phyloP scores from a whole-genome alignment of 2,113 vertebrate genomes.

The Hippocampus abdominalis region DNA sequence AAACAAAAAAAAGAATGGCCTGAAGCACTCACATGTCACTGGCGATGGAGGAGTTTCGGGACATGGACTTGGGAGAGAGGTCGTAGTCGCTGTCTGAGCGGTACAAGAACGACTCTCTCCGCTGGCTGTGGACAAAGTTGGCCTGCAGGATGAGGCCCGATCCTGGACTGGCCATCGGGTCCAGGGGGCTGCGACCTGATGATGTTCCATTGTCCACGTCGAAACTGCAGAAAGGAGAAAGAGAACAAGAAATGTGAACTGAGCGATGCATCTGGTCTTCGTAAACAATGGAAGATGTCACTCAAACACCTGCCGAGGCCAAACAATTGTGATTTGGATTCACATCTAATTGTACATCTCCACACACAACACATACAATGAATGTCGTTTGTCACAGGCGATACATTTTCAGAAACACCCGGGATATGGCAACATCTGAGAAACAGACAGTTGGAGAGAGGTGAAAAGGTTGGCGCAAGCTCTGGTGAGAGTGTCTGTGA shows the following conservation, averaged over 20 bases:
- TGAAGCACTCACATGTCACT: constrained; percentile 89
- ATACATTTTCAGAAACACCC: too few species aligned
- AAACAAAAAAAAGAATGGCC: background rate
- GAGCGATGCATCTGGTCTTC: background rate
- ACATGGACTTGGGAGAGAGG: constrained; percentile 98
- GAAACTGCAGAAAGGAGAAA: constrained; percentile 75
- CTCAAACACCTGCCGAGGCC: background rate
- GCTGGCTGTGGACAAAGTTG: constrained; percentile 97
- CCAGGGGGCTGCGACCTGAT: constrained; percentile 95
- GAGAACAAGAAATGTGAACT: background rate
- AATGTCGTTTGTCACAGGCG: too few species aligned
- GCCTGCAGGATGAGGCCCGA: constrained; percentile 97
- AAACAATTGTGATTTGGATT: background rate
- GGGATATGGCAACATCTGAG: too few species aligned
- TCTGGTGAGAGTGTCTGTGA: too few species aligned
- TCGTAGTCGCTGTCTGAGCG: constrained; percentile 98
- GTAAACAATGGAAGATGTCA: background rate
- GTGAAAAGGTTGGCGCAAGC: too few species aligned
- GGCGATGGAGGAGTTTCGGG: constrained; percentile 98
- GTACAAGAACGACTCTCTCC: constrained; percentile 96
- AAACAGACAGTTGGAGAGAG: too few species aligned
- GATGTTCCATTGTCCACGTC: constrained; percentile 99
- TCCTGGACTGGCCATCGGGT: constrained; percentile 96
- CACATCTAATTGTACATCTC: background rate
- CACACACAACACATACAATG: too few species aligned